Percentiles rank a stretch among this genome's conserved stretches.
phyloP scores from a whole-genome alignment of 2,113 vertebrate species.

The Corydoras sp. region DNA sequence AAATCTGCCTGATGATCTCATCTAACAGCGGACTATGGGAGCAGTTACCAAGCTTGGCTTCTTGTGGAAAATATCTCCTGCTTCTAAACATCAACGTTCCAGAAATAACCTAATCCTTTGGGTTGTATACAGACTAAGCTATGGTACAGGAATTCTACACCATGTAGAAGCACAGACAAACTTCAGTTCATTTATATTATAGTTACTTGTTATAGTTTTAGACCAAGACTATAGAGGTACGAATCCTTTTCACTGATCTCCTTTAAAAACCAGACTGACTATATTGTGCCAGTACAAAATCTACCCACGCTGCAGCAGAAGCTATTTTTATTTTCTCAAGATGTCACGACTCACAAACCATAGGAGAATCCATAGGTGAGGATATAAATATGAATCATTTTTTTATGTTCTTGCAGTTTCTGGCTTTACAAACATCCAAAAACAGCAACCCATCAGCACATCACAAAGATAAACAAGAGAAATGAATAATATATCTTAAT shows the following conservation, averaged over 20 bases:
- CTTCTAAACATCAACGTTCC: background rate
- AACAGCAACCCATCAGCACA: too few relatives aligned
- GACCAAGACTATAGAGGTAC: background rate
- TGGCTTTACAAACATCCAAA: too few relatives aligned
- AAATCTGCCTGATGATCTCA: too few relatives aligned
- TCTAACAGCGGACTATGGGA: too few relatives aligned
- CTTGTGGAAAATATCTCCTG: too few relatives aligned
- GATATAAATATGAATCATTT: too few relatives aligned
- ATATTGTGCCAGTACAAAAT: conserved; percentile 8
- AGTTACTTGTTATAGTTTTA: conserved; percentile 2
- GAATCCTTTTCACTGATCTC: background rate
- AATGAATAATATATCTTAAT: too few relatives aligned
- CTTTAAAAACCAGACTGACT: conserved; percentile 4
- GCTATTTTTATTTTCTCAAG: conserved; percentile 24
- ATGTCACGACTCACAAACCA: conserved; percentile 11
- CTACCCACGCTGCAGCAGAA: conserved; percentile 5
- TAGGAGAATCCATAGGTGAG: too few relatives aligned
- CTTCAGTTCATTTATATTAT: background rate
- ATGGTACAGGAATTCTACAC: background rate
- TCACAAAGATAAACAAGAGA: too few relatives aligned
- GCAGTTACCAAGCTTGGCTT: too few relatives aligned
- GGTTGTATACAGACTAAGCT: background rate
- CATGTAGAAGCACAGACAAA: background rate
- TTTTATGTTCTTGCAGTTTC: too few relatives aligned
- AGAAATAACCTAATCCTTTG: background rate